Evolutionary conservation across 2,797 vertebrate species (phyloP), one percentile per base, ranked within the genome.

Genomic region (Merluccius polli): DNA sequence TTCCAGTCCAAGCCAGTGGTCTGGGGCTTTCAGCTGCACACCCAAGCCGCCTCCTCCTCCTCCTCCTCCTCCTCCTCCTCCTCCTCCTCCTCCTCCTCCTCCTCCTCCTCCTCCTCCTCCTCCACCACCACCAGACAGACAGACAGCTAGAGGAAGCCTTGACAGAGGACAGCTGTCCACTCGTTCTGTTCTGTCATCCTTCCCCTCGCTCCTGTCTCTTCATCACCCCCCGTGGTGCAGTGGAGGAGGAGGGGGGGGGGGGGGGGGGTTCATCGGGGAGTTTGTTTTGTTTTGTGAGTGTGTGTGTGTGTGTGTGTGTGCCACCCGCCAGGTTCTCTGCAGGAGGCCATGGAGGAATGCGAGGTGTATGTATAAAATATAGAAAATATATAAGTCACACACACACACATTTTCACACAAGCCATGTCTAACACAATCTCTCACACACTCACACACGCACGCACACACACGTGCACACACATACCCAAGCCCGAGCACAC

Each of bases 91-190:
- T 33, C 44, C 48, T 36, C 38, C 70, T 10, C 67, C n/a, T 59
- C 16, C 59, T 48, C 29, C 29, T 10, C 31, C 21, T 38, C 32
- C 41, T 44, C 41, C 41, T 44, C 41, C 41, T 44, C 41, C 74
- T 33, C 44, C 48, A 27, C 38, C 70, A 1, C 67, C n/a, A 36
- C 16, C 59, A 78, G 68, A 79, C 69, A 78, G 78, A 81, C 77
- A 78, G 83, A 83, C 79, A 86, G 85, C 75, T 80, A 80, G 84
- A 87, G 10, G 6, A 73, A 75, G 78, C 70, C 75, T 79, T 89
- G 89, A 89, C 87, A 87, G 83, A 80, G 82, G 87, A 90, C 89
- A 92, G 88, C 86, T 87, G 88, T 86, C 87, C 89, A 82, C 76
- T 82, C 80, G 72, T 84, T 83, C 79, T 86, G 70, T 76, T 87